A percentile compares a stretch with the other conserved stretches of the same genome.
Evolutionary conservation across 2,888 invertebrate species (phyloP).

Genomic region (Eustalomyia histrio): DNA sequence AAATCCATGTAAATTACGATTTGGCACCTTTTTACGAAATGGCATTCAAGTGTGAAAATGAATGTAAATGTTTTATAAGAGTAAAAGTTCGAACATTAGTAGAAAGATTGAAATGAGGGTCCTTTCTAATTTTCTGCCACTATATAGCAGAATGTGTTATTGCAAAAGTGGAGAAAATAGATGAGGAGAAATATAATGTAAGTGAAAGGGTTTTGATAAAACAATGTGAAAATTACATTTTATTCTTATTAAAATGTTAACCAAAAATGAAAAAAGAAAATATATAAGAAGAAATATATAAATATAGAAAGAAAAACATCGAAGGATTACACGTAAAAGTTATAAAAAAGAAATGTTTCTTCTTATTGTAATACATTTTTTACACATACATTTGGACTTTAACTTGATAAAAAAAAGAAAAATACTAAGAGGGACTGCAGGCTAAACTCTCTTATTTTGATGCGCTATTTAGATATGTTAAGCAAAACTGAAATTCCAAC

Average conservation of each 20-base stretch:
- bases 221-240: conserved; percentile 52
- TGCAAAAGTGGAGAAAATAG: not conserved
- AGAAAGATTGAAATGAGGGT: conserved; percentile 33
- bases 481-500: too few species aligned
- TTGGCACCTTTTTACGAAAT: conserved; percentile 74
- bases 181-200: not conserved
- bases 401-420: too few species aligned
- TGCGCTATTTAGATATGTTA: too few species aligned
- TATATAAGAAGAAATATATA: not conserved
- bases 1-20: conserved; percentile 80
- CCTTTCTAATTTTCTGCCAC: conserved; percentile 7
- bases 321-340: conserved; percentile 15
- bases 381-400: too few species aligned
- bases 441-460: too few species aligned
- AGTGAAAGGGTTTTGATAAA: conserved; percentile 14
- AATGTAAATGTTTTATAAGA: conserved; percentile 48
- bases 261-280: conserved; percentile 17
- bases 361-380: too few species aligned
- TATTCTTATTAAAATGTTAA: conserved; percentile 54
- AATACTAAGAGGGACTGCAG: too few species aligned
- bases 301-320: conserved; percentile 8
- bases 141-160: not conserved
- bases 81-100: conserved; percentile 59
- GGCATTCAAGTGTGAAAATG: conserved; percentile 58
- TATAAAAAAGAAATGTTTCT: not conserved